Evolutionary conservation across 2,888 invertebrate species (phyloP), one percentile per base, ranked within the genome.

Genomic region (Magallana nippona): DNA sequence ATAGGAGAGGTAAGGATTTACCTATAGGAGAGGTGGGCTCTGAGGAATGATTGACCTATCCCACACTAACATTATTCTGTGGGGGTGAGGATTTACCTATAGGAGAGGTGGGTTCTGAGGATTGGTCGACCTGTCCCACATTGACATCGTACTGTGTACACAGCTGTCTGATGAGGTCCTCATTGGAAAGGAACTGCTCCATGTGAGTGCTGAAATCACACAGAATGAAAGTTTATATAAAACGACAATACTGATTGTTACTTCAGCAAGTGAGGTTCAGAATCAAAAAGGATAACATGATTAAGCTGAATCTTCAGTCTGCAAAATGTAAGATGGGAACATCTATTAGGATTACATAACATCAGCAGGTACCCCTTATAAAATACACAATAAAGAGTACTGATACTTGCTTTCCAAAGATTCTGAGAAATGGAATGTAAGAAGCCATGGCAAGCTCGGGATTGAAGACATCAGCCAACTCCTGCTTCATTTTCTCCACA

Each of bases 371-470:
- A 8, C 44, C 44, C 44, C 44, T 44, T 44, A 44, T 44, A 44
- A 44, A 44, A 8, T 44, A 44, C 44, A 44, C 5, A 44, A 44
- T 44, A 8, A 44, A 8, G 44, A 8, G 44, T 44, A 44, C 5
- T 44, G n/a, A 81, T 3, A 55, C 58, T 57, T 86, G 94, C 94
- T 94, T 94, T 87, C 95, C 95, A 89, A 94, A 94, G 81, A 95
- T 92, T 81, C 94, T 91, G 84, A 95, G 95, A 84, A 95, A 94
- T 17, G 94, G 94, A 81, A 95, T 93, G 94, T 98, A 98, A 0
- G 97, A 96, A 82, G 96, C 96, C 92, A 97, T 96, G 0, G 98
- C 98, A 86, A 99, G 95, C 92, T 97, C 96, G 2, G 97, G 96
- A 22, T 97, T 97, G 93, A 98, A 98, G 0, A 98, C 97, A 91